Evolutionary conservation across 2,888 invertebrate species (phyloP), one percentile per base, ranked within the genome.

Genomic region (Schizaphis graminum): DNA sequence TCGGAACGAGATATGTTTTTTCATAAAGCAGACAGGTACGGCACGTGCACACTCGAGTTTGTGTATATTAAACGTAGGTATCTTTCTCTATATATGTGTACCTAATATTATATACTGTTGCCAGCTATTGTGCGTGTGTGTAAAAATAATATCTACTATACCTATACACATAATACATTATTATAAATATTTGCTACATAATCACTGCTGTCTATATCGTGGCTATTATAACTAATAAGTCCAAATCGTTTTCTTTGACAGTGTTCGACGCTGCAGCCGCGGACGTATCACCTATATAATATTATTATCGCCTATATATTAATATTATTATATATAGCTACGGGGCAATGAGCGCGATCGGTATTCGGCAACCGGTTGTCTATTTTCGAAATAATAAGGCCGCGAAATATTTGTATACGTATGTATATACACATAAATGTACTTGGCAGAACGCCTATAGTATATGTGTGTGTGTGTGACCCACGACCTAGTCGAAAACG

Each of bases 281-380:
- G 13, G 67, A 26, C 86, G 86, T 47, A 5, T 41, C 61, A 3
- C n/a, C 24, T 89, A 41, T 26, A 89, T 24, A 41, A 10, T 16
- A 13, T 26, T 49, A 49, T 49, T n/a, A 13, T 24, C 3, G 77
- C 28, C n/a, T 35, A 24, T 61, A 28, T n/a, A 89, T 44, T 91
- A 91, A 77, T 44, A 49, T 61, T 57, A 57, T 11, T 11, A 26
- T 26, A 21, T 91, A 88, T 41, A 87, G 92, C 92, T 49, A 0
- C 61, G 35, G 61, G 92, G 89, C 61, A 44, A 77, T 24, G 7
- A 5, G 47, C 57, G 49, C 61, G 93, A 87, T 90, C 93, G 57
- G 85, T 85, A 90, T 93, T 93, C 93, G 90, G 93, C 93, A 90
- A 93, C 93, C 90, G 93, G 93, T 93, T 89, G 85, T 93, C 49